phyloP scores from a whole-genome alignment of 1,140 invertebrate species.

The Meloidogyne exigua region DNA sequence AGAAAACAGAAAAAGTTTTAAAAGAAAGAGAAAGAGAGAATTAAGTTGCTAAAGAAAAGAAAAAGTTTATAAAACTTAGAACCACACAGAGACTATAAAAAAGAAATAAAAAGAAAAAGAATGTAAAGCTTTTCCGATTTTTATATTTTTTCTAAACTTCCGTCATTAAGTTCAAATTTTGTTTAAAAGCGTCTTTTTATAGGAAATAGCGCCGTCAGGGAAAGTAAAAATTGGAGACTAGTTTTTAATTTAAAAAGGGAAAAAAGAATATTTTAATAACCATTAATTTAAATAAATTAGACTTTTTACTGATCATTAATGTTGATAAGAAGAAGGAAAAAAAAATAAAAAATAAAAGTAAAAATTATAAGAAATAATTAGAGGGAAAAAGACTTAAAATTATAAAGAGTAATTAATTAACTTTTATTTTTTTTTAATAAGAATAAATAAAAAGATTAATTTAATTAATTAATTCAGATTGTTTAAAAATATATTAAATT shows the following conservation, averaged over 20 bases:
- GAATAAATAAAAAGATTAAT: too few relatives aligned
- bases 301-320: neutral
- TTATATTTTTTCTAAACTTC: neutral
- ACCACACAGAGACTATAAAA: too few relatives aligned
- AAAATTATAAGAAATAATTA: neutral
- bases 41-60: too few relatives aligned
- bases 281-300: too few relatives aligned
- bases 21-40: too few relatives aligned
- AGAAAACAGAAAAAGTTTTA: neutral
- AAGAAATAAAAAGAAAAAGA: neutral
- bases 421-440: too few relatives aligned
- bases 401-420: too few relatives aligned
- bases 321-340: neutral
- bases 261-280: too few relatives aligned
- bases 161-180: neutral
- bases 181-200: neutral
- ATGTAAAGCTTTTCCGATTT: neutral
- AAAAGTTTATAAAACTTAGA: too few relatives aligned
- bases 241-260: neutral
- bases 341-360: neutral
- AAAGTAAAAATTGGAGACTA: neutral
- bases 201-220: neutral
- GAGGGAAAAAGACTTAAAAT: neutral
- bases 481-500: too few relatives aligned
- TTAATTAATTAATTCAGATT: too few relatives aligned